These are phyloP conservation scores for Imbricaverruca yamaguchii DNA, from an alignment of 2,888 invertebrate genomes.

Conservation along the genomic window DNA sequence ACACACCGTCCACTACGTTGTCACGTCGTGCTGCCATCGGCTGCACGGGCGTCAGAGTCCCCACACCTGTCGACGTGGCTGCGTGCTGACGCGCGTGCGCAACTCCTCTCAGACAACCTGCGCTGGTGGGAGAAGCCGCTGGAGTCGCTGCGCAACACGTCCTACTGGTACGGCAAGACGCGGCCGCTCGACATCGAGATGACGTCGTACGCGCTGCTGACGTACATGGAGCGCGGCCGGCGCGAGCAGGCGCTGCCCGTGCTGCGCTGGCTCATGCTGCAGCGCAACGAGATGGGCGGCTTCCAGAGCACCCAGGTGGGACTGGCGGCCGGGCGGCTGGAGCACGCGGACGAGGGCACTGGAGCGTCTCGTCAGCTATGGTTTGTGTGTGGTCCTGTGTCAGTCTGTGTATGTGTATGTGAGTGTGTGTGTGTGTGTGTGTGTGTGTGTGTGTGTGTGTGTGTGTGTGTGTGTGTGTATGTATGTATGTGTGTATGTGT, in stretches of 20 bases:
- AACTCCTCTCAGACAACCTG: slow-evolving; percentile 46
- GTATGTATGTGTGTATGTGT: too few species aligned
- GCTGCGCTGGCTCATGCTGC: slow-evolving; percentile 62
- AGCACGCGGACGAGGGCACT: not conserved
- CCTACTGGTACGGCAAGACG: slow-evolving; percentile 46
- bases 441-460: too few species aligned
- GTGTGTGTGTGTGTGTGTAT: too few species aligned
- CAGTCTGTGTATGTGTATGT: too few species aligned
- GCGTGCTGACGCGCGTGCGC: not conserved
- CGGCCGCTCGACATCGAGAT: slow-evolving; percentile 72
- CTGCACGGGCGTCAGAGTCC: too few species aligned
- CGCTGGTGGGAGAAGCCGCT: slow-evolving; percentile 74
- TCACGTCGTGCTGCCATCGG: too few species aligned
- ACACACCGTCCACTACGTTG: too few species aligned
- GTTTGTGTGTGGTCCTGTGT: too few species aligned
- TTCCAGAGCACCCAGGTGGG: slow-evolving; percentile 59
- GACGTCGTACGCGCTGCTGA: slow-evolving; percentile 77
- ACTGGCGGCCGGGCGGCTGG: slow-evolving; percentile 33
- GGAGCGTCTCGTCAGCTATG: too few species aligned
- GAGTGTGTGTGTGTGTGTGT: too few species aligned
- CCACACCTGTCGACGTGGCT: too few species aligned
- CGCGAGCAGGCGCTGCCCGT: slow-evolving; percentile 51
- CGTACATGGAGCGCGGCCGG: slow-evolving; percentile 50
- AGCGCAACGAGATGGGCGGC: slow-evolving; percentile 61
- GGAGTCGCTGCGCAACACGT: slow-evolving; percentile 44